Evolutionary conservation across 2,888 invertebrate species (phyloP), one percentile per base, ranked within the genome.

Genomic region (Lobophora halterata): DNA sequence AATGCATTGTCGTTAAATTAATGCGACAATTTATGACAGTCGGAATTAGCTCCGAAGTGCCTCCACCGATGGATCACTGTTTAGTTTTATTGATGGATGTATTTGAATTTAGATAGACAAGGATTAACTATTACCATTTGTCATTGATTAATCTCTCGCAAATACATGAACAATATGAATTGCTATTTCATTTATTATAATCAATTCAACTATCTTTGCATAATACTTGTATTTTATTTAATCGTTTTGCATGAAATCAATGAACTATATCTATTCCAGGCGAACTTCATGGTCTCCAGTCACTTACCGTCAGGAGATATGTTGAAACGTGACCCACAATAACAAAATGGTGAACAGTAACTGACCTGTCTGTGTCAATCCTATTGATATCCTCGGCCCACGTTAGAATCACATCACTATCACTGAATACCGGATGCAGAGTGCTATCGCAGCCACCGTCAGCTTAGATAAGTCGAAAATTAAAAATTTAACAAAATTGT

Each of bases 1-100:
- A 83, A 87, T 83, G 85, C 69, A 75, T 72, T 77, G 81, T 83
- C 85, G 80, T 86, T 86, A 85, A 82, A 80, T 85, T 86, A 86
- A 87, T 87, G 78, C 81, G 58, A 79, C 67, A 75, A 86, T 87
- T 86, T 85, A 86, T 86, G 83, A 78, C 77, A 74, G 62, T 62
- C 66, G 76, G 79, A 80, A 81, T 82, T 80, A 81, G 75, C 72
- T 55, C 53, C 51, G 55, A 62, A 63, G 61, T 58, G 56, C 61
- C 64, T 49, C 54, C 49, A 50, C 52, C 61, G 45, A 70, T 67
- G 64, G 69, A 71, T 70, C 66, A 65, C 62, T 67, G 69, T 67
- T 65, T 61, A 41, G 32, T 44, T 49, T 35, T 43, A 46, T 41
- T 29, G 45, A 46, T 41, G 42, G 61, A 67, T 69, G 61, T 57